Base-by-base conservation (phyloP, 2,888 invertebrate genomes). In the Aradus depressus region DNA sequence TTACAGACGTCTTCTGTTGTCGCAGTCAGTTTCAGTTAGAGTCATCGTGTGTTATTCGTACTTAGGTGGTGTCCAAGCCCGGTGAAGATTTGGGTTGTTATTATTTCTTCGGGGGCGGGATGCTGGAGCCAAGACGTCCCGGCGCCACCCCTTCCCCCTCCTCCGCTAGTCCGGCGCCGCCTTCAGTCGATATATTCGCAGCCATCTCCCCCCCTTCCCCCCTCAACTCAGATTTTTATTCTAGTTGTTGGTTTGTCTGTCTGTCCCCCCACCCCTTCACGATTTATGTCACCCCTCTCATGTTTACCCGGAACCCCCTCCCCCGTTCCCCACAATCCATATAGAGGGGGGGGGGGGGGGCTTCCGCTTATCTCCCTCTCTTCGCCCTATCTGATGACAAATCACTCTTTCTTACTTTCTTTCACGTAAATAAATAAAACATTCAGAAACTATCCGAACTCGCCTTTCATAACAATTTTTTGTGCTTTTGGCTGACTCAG, bases 51-150 rank as follows among this genome's bases (percentile, higher is more conserved):
- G n/a, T n/a, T n/a, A n/a, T n/a, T n/a, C n/a, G n/a, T n/a, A n/a
- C n/a, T n/a, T n/a, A n/a, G n/a, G n/a, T n/a, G n/a, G n/a, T n/a
- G n/a, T n/a, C n/a, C n/a, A n/a, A n/a, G n/a, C n/a, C n/a, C n/a
- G n/a, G n/a, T n/a, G n/a, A n/a, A n/a, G n/a, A n/a, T n/a, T n/a
- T n/a, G n/a, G n/a, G n/a, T n/a, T n/a, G n/a, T n/a, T n/a, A n/a
- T n/a, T n/a, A n/a, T n/a, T n/a, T n/a, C n/a, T n/a, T n/a, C 10
- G 34, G 35, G n/a, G 44, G 44, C 44, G 44, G 35, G 22, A 21
- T 28, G 25, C 42, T 25, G 44, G 44, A 32, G 44, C 44, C 44
- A 22, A 32, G 44, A 44, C 44, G 44, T 44, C 44, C 44, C 22
- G 44, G 44, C 44, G 22, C 44, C 44, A 44, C 35, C 44, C 44